Conservation (phyloP, 2,888 invertebrate species). For the Cyclophora punctaria region DNA sequence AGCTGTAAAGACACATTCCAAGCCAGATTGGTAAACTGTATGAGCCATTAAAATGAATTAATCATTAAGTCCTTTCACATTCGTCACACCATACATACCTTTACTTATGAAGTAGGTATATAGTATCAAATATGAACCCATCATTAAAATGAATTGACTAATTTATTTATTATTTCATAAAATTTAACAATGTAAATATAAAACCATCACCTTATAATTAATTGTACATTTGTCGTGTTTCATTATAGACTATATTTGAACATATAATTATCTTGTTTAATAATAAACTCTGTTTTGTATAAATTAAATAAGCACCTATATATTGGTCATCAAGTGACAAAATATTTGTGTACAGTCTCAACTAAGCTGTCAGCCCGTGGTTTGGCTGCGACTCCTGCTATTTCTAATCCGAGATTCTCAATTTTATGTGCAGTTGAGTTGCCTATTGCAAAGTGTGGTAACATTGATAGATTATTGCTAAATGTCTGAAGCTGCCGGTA, state of each 20-base stretch:
- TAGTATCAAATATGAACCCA: too few species aligned
- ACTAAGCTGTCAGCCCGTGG: conserved; percentile 49
- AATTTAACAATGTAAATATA: too few species aligned
- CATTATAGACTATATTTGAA: neutral
- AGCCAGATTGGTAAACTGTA: too few species aligned
- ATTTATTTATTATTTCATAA: too few species aligned
- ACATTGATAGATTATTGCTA: conserved; percentile 39
- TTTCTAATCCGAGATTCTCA: conserved; percentile 57
- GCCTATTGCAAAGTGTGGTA: conserved; percentile 66
- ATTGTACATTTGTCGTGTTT: too few species aligned
- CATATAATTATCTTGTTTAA: neutral
- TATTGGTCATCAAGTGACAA: conserved; percentile 23
- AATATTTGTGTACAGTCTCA: conserved; percentile 44
- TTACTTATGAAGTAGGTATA: too few species aligned
- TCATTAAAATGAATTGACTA: too few species aligned
- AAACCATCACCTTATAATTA: too few species aligned
- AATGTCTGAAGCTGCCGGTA: conserved; percentile 60
- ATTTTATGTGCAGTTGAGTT: conserved; percentile 64
- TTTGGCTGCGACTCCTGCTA: conserved; percentile 51
- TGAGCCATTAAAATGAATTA: too few species aligned
- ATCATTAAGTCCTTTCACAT: too few species aligned
- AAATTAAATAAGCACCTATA: neutral
- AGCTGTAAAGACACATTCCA: too few species aligned
- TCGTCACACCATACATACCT: too few species aligned
- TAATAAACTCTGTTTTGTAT: neutral